phyloP scores from a whole-genome alignment of 2,888 invertebrate genomes.

The Metopia argyrocephala region DNA sequence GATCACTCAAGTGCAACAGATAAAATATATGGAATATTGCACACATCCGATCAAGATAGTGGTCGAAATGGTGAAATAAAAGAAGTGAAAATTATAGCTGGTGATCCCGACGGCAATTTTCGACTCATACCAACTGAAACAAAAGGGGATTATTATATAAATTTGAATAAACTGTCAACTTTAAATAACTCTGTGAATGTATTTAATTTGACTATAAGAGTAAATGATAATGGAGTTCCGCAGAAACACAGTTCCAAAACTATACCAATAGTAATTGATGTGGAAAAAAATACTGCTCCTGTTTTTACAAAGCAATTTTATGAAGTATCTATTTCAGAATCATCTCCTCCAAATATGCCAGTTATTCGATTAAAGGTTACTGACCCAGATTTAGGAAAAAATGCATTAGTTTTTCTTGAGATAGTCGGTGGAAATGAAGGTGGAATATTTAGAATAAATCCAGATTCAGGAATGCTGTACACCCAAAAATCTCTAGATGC shows the following conservation, averaged over 20 bases:
- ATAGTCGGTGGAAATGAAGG: slow-evolving; percentile 96
- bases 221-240: slow-evolving; percentile 90
- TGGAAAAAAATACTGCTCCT: slow-evolving; percentile 91
- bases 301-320: slow-evolving; percentile 92
- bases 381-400: slow-evolving; percentile 90
- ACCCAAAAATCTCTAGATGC: slow-evolving; percentile 90
- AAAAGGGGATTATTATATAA: slow-evolving; percentile 87
- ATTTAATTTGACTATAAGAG: slow-evolving; percentile 92
- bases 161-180: slow-evolving; percentile 79
- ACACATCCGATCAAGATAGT: slow-evolving; percentile 89
- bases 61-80: slow-evolving; percentile 92
- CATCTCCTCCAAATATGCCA: slow-evolving; percentile 92
- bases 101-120: slow-evolving; percentile 94
- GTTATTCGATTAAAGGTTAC: slow-evolving; percentile 91
- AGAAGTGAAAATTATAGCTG: slow-evolving; percentile 90
- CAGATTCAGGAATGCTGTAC: slow-evolving; percentile 92
- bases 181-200: slow-evolving; percentile 82
- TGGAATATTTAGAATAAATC: slow-evolving; percentile 91
- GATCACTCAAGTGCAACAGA: slow-evolving; percentile 83
- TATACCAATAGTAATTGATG: slow-evolving; percentile 88
- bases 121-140: slow-evolving; percentile 83
- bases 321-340: slow-evolving; percentile 92
- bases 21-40: slow-evolving; percentile 93
- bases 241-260: slow-evolving; percentile 88
- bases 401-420: slow-evolving; percentile 90